Evolutionary conservation across 2,888 invertebrate genomes (phyloP), one percentile per base, ranked within the genome.

Genomic region (Dolichopus griseipennis): DNA sequence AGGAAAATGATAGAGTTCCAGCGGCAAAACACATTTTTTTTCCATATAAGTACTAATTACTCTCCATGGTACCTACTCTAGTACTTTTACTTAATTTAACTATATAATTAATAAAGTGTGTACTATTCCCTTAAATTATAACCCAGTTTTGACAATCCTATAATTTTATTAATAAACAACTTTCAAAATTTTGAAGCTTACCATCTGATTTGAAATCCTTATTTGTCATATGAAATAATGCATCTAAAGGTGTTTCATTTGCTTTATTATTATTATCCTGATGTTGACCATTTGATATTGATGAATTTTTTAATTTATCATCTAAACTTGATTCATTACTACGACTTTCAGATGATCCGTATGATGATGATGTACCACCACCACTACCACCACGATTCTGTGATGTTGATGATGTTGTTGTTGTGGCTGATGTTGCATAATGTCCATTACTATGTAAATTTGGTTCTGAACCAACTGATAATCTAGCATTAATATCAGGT

Each of bases 151-250:
- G n/a, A n/a, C n/a, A n/a, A n/a, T n/a, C n/a, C n/a, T n/a, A n/a
- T n/a, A n/a, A n/a, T n/a, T n/a, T n/a, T n/a, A n/a, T n/a, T n/a
- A n/a, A n/a, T n/a, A n/a, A 34, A 34, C 34, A 34, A 34, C 34
- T 7, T 7, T 34, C 5, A 34, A 37, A 37, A 37, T 37, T 37
- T 34, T 18, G 6, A 52, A 52, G 18, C 52, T 18, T 18, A 52
- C 52, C 52, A 52, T 52, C 52, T 52, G 52, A 52, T 52, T 52
- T 52, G n/a, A 97, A 97, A 71, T 95, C 95, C 83, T 97, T 97
- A 83, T 93, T 95, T 73, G 97, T 95, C 96, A 97, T 96, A 83
- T 97, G 95, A 83, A 97, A 95, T 64, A 97, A 87, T 0, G 97
- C 97, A 78, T 97, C 97, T 73, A 97, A 84, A 0, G 95, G 97